phyloP scores from a whole-genome alignment of 2,797 vertebrate genomes.

The Hippopotamyrus pictus region DNA sequence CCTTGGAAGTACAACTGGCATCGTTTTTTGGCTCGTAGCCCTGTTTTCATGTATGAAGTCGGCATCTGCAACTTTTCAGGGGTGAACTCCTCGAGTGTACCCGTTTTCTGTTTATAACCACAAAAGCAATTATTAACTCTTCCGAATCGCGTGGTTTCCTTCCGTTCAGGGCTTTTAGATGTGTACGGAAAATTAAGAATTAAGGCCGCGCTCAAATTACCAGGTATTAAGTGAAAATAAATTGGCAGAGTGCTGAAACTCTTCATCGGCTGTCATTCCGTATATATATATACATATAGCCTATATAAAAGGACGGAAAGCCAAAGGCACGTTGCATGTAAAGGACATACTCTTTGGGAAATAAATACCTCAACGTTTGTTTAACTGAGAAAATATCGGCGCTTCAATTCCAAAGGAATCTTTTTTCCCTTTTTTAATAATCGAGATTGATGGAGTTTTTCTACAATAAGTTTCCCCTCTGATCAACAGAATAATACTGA shows the following conservation, averaged over 20 bases:
- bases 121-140: neutral
- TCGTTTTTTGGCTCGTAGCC: slow-evolving; percentile 37
- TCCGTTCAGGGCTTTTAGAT: slow-evolving; percentile 14
- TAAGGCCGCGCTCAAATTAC: slow-evolving; percentile 44
- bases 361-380: slow-evolving; percentile 62
- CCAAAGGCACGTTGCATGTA: slow-evolving; percentile 60
- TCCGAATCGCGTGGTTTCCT: slow-evolving; percentile 1
- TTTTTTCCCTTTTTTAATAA: slow-evolving; percentile 24
- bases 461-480: slow-evolving; percentile 23
- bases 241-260: neutral
- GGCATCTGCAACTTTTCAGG: slow-evolving; percentile 8
- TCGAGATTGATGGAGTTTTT: slow-evolving; percentile 35
- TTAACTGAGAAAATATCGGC: slow-evolving; percentile 49
- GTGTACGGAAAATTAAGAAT: slow-evolving; percentile 37
- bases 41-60: slow-evolving; percentile 1
- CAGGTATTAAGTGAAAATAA: slow-evolving; percentile 31
- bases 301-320: slow-evolving; percentile 44
- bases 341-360: slow-evolving; percentile 44
- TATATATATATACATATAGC: neutral
- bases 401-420: slow-evolving; percentile 57
- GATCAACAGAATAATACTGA: slow-evolving; percentile 32
- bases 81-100: neutral
- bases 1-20: slow-evolving; percentile 30
- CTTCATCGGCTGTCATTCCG: slow-evolving; percentile 30
- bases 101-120: neutral